Evolutionary conservation across 2,113 vertebrate genomes (phyloP), one percentile per base, ranked within the genome.

Genomic region (Corythornis vintsioides): DNA sequence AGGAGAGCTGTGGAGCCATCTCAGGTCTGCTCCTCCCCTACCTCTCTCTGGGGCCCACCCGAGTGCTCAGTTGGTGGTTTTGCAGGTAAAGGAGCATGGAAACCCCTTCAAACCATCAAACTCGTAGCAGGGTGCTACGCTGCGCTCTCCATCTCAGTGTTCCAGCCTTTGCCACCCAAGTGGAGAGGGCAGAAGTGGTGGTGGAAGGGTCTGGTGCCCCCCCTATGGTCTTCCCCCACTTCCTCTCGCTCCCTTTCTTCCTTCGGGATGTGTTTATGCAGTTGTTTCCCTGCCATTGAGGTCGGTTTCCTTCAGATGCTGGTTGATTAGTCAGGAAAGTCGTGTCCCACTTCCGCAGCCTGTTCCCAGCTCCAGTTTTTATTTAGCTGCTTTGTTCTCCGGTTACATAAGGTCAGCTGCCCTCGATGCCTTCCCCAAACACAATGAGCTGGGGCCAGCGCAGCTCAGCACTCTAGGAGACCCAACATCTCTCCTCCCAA

Each of bases 211-310:
- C 80, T 40, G 3, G 33, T 75, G 40, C 43, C 31, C 9, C 83
- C 7, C 16, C 45, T 21, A 0, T 25, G 45, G 66, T 78, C 66
- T 90, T 96, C 31, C 56, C 85, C 5, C 8, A 2, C 88, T 93
- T 96, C 94, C 95, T 95, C 65, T 77, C 38, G 4, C 78, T 93
- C 64, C 72, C 22, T 57, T 94, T 92, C 86, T 89, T 95, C 84
- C 92, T 89, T 56, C 12, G 31, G 90, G 91, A 95, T 85, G 82
- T 96, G 96, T 96, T 96, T 95, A 85, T 85, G 90, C 92, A 89
- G 75, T 92, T 70, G 81, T 86, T 96, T 96, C 97, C 93, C 77
- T 85, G 80, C 95, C 90, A 63, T 75, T 74, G 80, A 95, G 88
- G 64, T 66, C 0, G 2, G 83, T 94, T 97, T 97, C 94, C 95